Conservation (phyloP, 2,797 vertebrate genomes). For the Balearica regulorum region DNA sequence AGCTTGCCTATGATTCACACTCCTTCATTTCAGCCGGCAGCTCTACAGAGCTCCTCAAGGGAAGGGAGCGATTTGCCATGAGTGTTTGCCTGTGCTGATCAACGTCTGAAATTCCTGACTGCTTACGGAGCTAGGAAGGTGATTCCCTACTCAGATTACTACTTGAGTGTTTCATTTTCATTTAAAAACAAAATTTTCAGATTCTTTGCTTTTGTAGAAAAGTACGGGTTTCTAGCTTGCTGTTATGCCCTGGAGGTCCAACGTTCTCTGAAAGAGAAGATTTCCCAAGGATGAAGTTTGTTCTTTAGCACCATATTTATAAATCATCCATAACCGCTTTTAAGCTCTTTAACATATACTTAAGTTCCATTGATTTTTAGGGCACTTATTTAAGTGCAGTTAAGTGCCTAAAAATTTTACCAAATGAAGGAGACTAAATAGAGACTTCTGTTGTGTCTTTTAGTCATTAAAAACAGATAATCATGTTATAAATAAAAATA, state of each 20-base stretch:
- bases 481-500: background rate
- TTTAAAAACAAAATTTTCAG: background rate
- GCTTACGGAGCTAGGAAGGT: background rate
- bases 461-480: background rate
- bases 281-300: background rate
- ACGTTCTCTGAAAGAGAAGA: background rate
- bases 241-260: background rate
- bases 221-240: background rate
- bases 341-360: background rate
- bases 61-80: fast-evolving
- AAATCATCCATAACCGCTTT: background rate
- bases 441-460: background rate
- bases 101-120: background rate
- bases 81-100: background rate
- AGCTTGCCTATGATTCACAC: background rate
- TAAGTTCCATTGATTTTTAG: background rate
- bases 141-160: background rate
- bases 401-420: background rate
- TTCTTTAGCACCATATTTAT: background rate
- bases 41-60: background rate
- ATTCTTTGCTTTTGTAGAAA: background rate
- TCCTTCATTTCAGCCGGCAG: background rate
- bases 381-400: background rate
- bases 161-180: background rate
- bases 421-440: background rate